Evolutionary conservation across 23 tunicate species (phyloP), one percentile per base, ranked within the genome.

Genomic region (Oikopleura dioica): DNA sequence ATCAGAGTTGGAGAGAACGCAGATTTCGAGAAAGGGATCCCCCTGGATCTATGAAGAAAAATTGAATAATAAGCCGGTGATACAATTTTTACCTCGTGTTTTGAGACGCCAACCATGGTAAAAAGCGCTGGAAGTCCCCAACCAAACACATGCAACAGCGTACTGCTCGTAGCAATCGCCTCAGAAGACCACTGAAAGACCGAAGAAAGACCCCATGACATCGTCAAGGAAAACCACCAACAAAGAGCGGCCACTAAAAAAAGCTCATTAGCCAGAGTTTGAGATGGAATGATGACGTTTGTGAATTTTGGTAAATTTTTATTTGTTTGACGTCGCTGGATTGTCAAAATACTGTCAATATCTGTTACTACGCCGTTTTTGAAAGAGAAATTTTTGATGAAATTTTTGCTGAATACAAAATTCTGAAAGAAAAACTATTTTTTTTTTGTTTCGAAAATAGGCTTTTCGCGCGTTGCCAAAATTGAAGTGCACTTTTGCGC

Each of bases 171-270:
- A 36, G 51, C 51, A 9, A 75, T 37, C 24, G 77, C 50, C 21
- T 36, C 77, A 21, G 77, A 75, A 75, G 59, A 16, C 77, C 77
- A 37, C 59, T 37, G 9, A 26, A 75, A 75, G 59, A 75, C 50
- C 9, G 51, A 23, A 23, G 51, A 21, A 23, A 75, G 29, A 31
- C 51, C 77, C 51, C 77, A 36, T 5, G 77, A 75, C 59, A 37
- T 16, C 77, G 51, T 75, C 59, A 75, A 35, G 4, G 51, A 21
- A 21, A 75, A 75, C 51, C 50, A 75, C 51, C 77, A 75, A 37
- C 77, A 75, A 5, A 37, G 32, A 5, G 51, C 50, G 9, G 77
- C 50, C 12, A 5, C 77, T 75, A 35, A 75, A 75, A 37, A 31
- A 37, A 75, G 16, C 21, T 30, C 16, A 32, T 68, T 68, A 23